These are phyloP conservation scores for Orchesella flavescens DNA, from an alignment of 2,888 invertebrate genomes.

Conservation along the genomic window DNA sequence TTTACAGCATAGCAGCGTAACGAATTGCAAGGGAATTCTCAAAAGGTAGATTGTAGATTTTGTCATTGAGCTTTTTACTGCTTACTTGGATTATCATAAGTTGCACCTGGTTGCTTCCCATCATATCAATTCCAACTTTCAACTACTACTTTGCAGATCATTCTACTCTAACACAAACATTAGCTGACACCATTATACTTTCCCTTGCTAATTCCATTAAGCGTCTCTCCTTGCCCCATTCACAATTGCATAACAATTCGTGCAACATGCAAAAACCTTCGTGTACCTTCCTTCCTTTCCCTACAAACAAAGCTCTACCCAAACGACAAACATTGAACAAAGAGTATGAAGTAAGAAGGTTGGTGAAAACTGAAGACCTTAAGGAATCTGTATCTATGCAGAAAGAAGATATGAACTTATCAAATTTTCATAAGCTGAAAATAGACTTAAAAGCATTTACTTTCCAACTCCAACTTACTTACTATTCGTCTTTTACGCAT, in stretches of 20 bases:
- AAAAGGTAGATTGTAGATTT: too few species aligned
- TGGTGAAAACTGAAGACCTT: background rate
- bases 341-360: too few species aligned
- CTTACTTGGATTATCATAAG: too few species aligned
- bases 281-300: background rate
- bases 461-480: slow-evolving; percentile 22
- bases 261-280: background rate
- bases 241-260: background rate
- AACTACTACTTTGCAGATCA: too few species aligned
- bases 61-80: too few species aligned
- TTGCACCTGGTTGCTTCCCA: too few species aligned
- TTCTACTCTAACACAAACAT: too few species aligned
- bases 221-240: background rate
- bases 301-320: background rate
- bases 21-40: too few species aligned
- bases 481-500: slow-evolving; percentile 14
- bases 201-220: too few species aligned
- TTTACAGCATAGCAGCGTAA: too few species aligned
- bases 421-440: slow-evolving; percentile 60
- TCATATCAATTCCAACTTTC: too few species aligned
- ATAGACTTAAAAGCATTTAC: slow-evolving; percentile 57
- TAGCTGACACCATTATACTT: too few species aligned
- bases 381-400: background rate
- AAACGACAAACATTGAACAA: background rate
- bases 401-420: slow-evolving; percentile 53